Base-by-base conservation (phyloP, 2,797 vertebrate genomes). In the Rhabdophis nuchalis region DNA sequence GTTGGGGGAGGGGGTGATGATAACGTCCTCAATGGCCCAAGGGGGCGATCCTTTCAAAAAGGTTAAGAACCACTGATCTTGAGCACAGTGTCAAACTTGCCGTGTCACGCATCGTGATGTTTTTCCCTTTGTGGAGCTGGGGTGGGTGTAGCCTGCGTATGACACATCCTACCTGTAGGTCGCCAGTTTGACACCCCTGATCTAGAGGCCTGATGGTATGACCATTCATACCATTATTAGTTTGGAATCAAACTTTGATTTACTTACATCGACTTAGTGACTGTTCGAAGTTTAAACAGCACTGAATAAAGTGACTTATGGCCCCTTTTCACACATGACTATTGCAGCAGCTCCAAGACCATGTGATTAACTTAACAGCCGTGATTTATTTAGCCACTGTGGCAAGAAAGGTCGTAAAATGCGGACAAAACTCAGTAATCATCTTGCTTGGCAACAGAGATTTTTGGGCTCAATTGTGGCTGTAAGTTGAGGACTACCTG, bases 91-190 rank as follows among this genome's bases (percentile, higher is more conserved):
- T 60, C 58, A 60, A 60, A 60, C 58, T 60, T 9, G 3, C 23
- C 23, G 25, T 8, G 7, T 60, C 58, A 60, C 10, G 3, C 4
- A 29, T 27, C 3, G 2, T 27, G 25, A 61, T 1, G 3, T 61
- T 27, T 61, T 61, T 12, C 10, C 60, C 27, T 61, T 27, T 1
- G 60, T 4, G 3, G 25, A 60, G 58, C 25, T 60, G 25, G 9
- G 60, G 3, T 61, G 60, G 27, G 11, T 11, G 10, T 29, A 11
- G 27, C 60, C 60, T 61, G 27, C 9, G 0, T 61, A 27, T 61
- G 27, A 29, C 0, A 0, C 27, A 61, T 12, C 60, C 27, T 27
- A 27, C 27, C 27, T 27, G 10, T 0, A 0, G 9, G 11, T 10
- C 9, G 3, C 60, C 27, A 61, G 3, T 61, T 61, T 61, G 60